Base-by-base conservation (phyloP, 2,113 vertebrate species). In the Clarias magur region DNA sequence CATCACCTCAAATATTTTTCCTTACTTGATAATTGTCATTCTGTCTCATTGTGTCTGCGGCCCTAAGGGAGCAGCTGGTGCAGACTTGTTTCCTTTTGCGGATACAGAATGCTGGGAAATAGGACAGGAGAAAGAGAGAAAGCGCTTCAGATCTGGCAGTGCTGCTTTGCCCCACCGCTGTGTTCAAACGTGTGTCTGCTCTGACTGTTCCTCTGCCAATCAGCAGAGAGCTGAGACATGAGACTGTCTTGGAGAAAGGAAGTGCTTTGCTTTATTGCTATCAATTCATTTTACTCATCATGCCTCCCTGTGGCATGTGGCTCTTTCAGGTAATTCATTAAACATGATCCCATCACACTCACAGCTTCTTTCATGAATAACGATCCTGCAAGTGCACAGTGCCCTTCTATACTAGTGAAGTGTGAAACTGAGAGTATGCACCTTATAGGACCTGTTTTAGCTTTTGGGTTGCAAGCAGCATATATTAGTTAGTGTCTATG, bases 141-240 rank as follows among this genome's bases (percentile, higher is more conserved):
- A 85, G 38, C 87, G 25, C 56, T 72, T 27, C 9, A 62, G 82
- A 80, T 59, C 88, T 86, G 84, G 89, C 79, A 65, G 70, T 75
- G 82, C 34, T 42, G 72, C 34, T 82, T n/a, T 62, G 42, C 54
- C 67, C 67, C 60, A 86, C 88, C 65, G 57, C 90, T 89, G 79
- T 13, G 59, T 84, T 90, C 84, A 83, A 85, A 83, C 76, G 48
- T 62, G 48, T 53, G 82, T 57, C 48, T 8, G n/a, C 23, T 73
- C 59, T 70, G 84, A 80, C 86, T 88, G 82, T 88, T 75, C 48
- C 42, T 67, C 15, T 90, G 87, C 87, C 83, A 88, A 68, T 88
- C 38, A 86, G 59, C 60, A 30, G 85, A 81, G 81, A 82, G 76
- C 80, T 54, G 63, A 76, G 73, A 42, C 65, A 30, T 57, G 65